Evolutionary conservation across 2,797 vertebrate species (phyloP).

Genomic region (Lepus townsendii): DNA sequence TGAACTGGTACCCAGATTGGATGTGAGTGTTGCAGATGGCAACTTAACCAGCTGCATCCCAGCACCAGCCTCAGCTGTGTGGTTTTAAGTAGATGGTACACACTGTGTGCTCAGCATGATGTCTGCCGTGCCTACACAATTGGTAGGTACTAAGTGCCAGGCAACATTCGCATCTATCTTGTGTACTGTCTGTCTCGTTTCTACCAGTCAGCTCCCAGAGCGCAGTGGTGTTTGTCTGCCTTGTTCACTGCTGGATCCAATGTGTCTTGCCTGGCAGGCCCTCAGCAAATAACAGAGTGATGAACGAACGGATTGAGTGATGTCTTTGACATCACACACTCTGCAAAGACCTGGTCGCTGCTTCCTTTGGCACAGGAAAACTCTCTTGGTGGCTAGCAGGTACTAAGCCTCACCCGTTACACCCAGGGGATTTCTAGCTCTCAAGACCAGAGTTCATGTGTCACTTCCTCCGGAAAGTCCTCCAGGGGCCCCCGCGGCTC

Average conservation of each 20-base stretch:
- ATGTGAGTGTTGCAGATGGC: too few relatives aligned
- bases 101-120: too few relatives aligned
- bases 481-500: background rate
- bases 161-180: too few relatives aligned
- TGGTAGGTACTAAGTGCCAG: background rate
- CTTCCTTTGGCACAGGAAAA: background rate
- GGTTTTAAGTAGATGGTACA: background rate
- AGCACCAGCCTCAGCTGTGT: too few relatives aligned
- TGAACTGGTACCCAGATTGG: too few relatives aligned
- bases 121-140: accelerated
- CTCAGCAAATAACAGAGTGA: background rate
- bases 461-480: background rate
- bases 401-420: too few relatives aligned
- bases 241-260: background rate
- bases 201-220: background rate
- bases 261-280: background rate
- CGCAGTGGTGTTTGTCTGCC: background rate
- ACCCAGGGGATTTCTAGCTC: background rate
- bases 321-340: background rate
- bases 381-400: too few relatives aligned
- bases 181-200: background rate
- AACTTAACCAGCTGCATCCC: too few relatives aligned
- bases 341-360: background rate
- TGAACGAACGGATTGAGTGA: background rate
- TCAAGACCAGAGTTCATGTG: background rate